Base-by-base conservation (phyloP, 1,140 invertebrate genomes). In the Zaprionus camerounensis region DNA sequence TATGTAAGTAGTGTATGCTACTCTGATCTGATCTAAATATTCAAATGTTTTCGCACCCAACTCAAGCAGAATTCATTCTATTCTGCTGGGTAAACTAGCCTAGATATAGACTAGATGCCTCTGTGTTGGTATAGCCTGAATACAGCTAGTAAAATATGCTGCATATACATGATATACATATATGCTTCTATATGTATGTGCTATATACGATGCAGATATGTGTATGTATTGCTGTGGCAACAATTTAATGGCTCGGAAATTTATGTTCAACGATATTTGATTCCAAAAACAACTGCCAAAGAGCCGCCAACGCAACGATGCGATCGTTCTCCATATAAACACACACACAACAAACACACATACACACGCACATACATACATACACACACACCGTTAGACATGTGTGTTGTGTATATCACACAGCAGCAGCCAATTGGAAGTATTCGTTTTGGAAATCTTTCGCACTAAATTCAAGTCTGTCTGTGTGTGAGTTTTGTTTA, bases 211-310 rank as follows among this genome's bases (percentile, higher is more conserved):
- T 57, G 46, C 64, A 28, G 53, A 64, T 69, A 34, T 72, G 38
- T 67, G 38, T 58, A 31, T 59, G 20, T 70, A 22, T 63, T 12
- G 69, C 56, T 72, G 38, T 20, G 22, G 57, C 62, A 51, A 63
- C 71, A 78, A 80, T 76, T 86, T 80, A 83, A 87, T 87, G 74
- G 84, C 73, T 87, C 72, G 64, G 85, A 90, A 87, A 90, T 90
- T 88, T 90, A 90, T 88, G 85, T 81, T 90, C 81, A 65, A 76
- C 84, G 84, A 88, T 88, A 88, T 88, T 88, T 88, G 84, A 88
- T 88, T 88, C 84, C 84, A 88, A 88, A 88, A 88, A 88, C 84
- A 88, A 88, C 87, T 78, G 81, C 73, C 26, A 64, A 80, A 78
- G 17, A 78, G 9, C n/a, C 41, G 61, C 82, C 78, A 81, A 85